Percentiles rank a stretch among this genome's conserved stretches.
Conservation (phyloP, 2,113 vertebrate genomes). For the Hyaena hyaena region DNA sequence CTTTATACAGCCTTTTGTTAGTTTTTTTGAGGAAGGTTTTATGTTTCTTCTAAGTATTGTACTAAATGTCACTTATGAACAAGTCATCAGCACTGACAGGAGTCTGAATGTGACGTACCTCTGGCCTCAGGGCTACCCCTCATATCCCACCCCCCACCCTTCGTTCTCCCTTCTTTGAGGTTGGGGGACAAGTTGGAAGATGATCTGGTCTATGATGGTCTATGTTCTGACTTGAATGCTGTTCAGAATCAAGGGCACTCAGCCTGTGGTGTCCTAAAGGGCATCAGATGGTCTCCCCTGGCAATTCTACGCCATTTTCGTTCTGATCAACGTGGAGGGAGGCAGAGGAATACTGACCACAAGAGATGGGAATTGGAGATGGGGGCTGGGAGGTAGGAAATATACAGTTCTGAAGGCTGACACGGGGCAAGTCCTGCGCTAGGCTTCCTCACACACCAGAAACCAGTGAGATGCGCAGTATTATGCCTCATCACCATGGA, state of each 20-base stretch:
- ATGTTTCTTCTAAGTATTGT: neutral
- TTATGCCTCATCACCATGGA: neutral
- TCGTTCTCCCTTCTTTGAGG: neutral
- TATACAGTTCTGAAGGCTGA: neutral
- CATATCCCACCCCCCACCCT: neutral
- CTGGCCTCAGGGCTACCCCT: neutral
- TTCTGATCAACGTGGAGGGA: neutral
- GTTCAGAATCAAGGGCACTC: neutral
- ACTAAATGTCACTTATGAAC: neutral
- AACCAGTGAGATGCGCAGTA: neutral
- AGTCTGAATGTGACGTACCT: neutral
- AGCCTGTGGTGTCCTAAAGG: neutral
- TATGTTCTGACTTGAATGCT: neutral
- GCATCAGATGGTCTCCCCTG: neutral
- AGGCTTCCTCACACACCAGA: neutral
- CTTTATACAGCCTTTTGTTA: conserved; percentile 16
- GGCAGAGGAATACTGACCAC: neutral
- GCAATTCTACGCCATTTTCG: neutral
- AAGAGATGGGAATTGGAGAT: neutral
- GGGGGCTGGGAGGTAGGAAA: too few species aligned
- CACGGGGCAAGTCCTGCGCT: neutral
- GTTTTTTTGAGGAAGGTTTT: neutral
- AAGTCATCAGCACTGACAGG: neutral
- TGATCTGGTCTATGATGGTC: neutral
- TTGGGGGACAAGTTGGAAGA: neutral